These are phyloP conservation scores for Pocillopora verrucosa DNA, from an alignment of 64 coral and sea anemone species.

Conservation along the genomic window DNA sequence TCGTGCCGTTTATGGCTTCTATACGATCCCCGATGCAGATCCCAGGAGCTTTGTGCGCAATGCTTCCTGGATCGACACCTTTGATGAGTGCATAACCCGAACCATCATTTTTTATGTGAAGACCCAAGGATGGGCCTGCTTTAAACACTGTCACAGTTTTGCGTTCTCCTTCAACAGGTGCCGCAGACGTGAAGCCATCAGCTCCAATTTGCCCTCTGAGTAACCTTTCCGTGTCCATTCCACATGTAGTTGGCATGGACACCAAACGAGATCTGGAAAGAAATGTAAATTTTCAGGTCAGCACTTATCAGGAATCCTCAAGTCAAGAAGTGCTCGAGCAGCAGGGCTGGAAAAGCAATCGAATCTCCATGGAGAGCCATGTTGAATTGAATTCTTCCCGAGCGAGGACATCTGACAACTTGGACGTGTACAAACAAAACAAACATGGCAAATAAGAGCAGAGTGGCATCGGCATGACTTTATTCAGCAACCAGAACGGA, in stretches of 20 bases:
- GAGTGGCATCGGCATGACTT: too few species aligned
- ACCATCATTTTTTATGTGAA: slow-evolving; percentile 94
- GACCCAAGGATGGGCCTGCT: slow-evolving; percentile 68
- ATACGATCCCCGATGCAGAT: slow-evolving; percentile 96
- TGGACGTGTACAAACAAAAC: too few species aligned
- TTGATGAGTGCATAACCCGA: slow-evolving; percentile 94
- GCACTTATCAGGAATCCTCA: background rate
- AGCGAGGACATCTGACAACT: too few species aligned
- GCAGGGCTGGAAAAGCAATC: too few species aligned
- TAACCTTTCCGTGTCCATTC: slow-evolving; percentile 93
- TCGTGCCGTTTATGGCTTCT: slow-evolving; percentile 61
- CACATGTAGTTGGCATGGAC: slow-evolving; percentile 91
- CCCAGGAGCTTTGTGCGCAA: slow-evolving; percentile 55
- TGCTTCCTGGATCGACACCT: slow-evolving; percentile 84
- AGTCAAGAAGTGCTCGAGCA: too few species aligned
- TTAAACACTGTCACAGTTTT: slow-evolving; percentile 87
- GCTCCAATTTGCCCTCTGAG: too few species aligned
- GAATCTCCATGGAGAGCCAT: too few species aligned
- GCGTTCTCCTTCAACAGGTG: slow-evolving; percentile 79
- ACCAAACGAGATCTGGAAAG: slow-evolving; percentile 84
- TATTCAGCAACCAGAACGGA: too few species aligned
- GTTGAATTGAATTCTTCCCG: too few species aligned
- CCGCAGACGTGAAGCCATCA: slow-evolving; percentile 99
- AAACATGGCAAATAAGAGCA: too few species aligned
- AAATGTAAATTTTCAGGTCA: background rate